Conservation (phyloP, 2,797 vertebrate genomes). For the Cirrhinus molitorella region DNA sequence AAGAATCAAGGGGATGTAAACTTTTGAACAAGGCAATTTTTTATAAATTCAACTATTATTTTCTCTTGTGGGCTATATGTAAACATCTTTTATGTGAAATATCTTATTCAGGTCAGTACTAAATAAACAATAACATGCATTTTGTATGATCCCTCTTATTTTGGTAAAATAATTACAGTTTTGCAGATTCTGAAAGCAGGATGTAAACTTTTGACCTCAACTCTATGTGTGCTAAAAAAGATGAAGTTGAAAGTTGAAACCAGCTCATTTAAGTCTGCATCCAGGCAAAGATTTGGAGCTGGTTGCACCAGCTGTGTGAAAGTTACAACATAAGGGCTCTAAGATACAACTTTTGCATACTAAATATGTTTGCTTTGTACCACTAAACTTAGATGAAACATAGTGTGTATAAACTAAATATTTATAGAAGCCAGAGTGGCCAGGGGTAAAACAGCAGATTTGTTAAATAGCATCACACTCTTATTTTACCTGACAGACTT, state of each 20-base stretch:
- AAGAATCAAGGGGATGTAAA: too few relatives aligned
- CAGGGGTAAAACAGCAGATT: neutral
- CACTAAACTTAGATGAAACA: neutral
- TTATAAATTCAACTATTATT: too few relatives aligned
- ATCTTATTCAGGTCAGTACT: too few relatives aligned
- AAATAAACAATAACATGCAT: too few relatives aligned
- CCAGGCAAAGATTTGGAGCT: neutral
- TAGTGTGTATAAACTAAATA: neutral
- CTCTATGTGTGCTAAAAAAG: too few relatives aligned
- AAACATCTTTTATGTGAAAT: too few relatives aligned
- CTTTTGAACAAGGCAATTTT: too few relatives aligned
- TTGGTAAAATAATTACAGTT: too few relatives aligned
- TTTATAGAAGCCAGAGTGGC: neutral
- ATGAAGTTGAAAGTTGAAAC: neutral
- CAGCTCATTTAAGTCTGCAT: neutral
- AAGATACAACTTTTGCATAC: neutral
- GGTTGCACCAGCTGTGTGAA: neutral
- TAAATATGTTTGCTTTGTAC: neutral
- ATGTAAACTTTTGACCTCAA: too few relatives aligned
- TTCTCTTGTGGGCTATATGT: too few relatives aligned
- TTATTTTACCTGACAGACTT: neutral
- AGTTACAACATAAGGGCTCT: neutral
- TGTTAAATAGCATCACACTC: neutral
- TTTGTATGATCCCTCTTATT: too few relatives aligned
- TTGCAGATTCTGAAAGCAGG: too few relatives aligned